These are phyloP conservation scores for Ptychodera flava DNA, from an alignment of 35 echinoderm and acorn worm species.

Conservation along the genomic window DNA sequence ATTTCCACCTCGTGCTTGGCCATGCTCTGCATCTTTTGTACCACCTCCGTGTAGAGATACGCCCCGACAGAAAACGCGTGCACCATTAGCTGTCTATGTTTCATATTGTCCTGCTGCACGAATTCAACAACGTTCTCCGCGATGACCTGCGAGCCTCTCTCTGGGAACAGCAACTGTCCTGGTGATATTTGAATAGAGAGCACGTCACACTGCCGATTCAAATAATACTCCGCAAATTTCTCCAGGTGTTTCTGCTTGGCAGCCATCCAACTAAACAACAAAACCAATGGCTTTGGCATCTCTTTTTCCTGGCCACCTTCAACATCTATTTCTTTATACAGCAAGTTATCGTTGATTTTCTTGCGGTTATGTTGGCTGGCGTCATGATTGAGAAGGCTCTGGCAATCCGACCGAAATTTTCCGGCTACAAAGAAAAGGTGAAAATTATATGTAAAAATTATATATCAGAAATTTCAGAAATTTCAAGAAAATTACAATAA, in stretches of 20 bases:
- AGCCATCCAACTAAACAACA: constrained; percentile 75
- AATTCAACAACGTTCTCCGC: constrained; percentile 65
- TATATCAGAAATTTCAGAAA: background rate
- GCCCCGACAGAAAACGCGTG: constrained; percentile 79
- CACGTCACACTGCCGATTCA: constrained; percentile 69
- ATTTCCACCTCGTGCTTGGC: constrained; percentile 42
- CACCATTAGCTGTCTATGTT: constrained; percentile 56
- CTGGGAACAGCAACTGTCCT: constrained; percentile 57
- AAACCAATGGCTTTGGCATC: constrained; percentile 52
- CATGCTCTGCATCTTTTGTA: constrained; percentile 45
- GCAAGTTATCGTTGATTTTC: background rate
- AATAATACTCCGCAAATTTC: constrained; percentile 56
- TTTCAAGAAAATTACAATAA: background rate
- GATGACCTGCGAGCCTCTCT: constrained; percentile 47
- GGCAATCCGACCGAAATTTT: background rate
- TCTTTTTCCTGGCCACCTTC: background rate
- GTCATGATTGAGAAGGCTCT: background rate
- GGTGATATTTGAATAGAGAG: constrained; percentile 45
- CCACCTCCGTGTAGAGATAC: constrained; percentile 75
- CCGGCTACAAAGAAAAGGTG: background rate
- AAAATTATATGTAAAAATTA: background rate
- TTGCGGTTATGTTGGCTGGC: background rate
- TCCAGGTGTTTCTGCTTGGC: constrained; percentile 71
- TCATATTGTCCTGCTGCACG: constrained; percentile 43
- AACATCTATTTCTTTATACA: background rate